Evolutionary conservation across 2,888 invertebrate genomes (phyloP), one percentile per base, ranked within the genome.

Genomic region (Melanotus villosus): DNA sequence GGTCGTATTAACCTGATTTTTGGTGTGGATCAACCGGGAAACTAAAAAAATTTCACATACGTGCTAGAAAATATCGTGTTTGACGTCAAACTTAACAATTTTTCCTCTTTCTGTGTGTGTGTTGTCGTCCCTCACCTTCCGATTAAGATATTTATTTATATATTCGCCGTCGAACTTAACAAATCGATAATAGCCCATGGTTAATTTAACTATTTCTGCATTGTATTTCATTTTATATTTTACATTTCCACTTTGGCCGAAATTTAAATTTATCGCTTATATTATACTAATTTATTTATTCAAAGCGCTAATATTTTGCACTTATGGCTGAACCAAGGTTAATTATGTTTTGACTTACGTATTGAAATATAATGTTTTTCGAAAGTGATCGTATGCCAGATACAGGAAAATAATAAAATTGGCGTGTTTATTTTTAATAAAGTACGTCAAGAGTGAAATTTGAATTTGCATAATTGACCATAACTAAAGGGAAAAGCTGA

Each of bases 41-140:
- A 26, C 26, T 3, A 5, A 7, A 3, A 1, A 7, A 3, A 1
- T 6, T 41, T 41, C 41, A 41, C 41, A 6, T 26, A 26, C 26
- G 26, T 26, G 7, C 41, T 12, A 4, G 4, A 16, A 41, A 41
- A 47, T 21, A 47, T 47, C 47, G n/a, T 10, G 52, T 52, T 52
- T 52, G 52, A 52, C 52, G 52, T 52, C 52, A 52, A 32, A 7
- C 2, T 10, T 10, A 12, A 2, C 32, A 9, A 32, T 18, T 52
- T 30, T 34, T 14, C 52, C 32, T 32, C 19, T 52, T 18, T 34
- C 52, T 52, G 52, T n/a, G n/a, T n/a, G n/a, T n/a, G n/a, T n/a
- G n/a, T n/a, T n/a, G n/a, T n/a, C n/a, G n/a, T 6, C 52, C 52
- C 52, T 52, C 52, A 52, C 52, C 52, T 52, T 52, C 52, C n/a